Percentiles rank a stretch among this genome's conserved stretches.
These are phyloP conservation scores for Pachypanchax playfairii DNA, from an alignment of 2,113 vertebrate genomes.

Conservation along the genomic window DNA sequence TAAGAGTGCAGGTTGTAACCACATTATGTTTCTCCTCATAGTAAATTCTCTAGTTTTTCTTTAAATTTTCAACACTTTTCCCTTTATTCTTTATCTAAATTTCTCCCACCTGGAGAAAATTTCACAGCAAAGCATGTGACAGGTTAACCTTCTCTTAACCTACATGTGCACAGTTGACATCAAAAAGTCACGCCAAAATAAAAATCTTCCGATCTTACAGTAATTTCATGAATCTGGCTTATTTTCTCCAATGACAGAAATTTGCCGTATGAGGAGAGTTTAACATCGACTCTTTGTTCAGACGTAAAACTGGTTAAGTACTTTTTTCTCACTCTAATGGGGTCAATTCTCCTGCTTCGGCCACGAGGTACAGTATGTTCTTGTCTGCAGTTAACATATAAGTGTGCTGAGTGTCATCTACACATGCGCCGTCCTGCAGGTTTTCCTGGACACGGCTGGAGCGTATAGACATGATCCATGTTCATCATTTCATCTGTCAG, in stretches of 20 bases:
- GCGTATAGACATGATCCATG: background rate
- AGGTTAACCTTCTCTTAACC: background rate
- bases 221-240: too few relatives aligned
- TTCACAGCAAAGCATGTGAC: background rate
- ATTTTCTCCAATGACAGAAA: too few relatives aligned
- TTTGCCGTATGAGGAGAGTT: too few relatives aligned
- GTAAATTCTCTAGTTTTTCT: background rate
- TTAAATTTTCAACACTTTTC: background rate
- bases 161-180: background rate
- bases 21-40: background rate
- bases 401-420: too few relatives aligned
- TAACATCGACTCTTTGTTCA: too few relatives aligned
- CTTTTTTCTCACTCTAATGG: too few relatives aligned
- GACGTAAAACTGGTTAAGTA: too few relatives aligned
- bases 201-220: too few relatives aligned
- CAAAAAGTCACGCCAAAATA: background rate
- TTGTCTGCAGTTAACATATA: background rate
- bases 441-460: background rate
- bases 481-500: background rate
- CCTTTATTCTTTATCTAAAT: background rate
- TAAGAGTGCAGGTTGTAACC: background rate
- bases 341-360: too few relatives aligned
- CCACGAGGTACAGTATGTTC: too few relatives aligned
- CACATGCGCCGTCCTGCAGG: too few relatives aligned
- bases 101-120: background rate